Conservation (phyloP, 2,113 vertebrate genomes). For the Amblyornis subalaris region DNA sequence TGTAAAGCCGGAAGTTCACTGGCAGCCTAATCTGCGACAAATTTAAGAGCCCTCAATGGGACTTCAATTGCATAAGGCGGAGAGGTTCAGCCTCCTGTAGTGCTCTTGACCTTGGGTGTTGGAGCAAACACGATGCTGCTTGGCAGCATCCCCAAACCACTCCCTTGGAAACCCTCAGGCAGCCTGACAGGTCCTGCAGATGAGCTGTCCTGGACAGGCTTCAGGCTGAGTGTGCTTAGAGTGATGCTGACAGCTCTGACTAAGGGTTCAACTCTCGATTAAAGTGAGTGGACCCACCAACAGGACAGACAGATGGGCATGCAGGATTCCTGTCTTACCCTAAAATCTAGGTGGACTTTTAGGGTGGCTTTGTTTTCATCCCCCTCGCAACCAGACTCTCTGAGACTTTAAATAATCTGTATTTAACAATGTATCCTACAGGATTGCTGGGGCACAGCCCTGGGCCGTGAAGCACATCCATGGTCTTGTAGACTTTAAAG, state of each 20-base stretch:
- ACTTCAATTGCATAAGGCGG: neutral
- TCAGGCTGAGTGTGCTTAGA: neutral
- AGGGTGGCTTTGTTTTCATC: neutral
- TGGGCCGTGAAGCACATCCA: neutral
- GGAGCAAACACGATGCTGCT: neutral
- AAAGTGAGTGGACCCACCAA: neutral
- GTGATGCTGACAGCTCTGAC: neutral
- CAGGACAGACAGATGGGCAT: rapidly evolving
- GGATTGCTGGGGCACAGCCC: neutral
- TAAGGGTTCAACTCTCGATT: neutral
- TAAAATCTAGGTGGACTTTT: neutral
- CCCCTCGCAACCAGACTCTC: neutral
- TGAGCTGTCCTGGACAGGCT: neutral
- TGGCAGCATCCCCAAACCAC: neutral
- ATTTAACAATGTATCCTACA: neutral
- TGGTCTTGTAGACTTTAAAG: neutral
- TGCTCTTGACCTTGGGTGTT: neutral
- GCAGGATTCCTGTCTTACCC: neutral
- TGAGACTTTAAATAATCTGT: neutral
- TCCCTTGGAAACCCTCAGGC: neutral
- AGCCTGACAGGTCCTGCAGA: neutral
- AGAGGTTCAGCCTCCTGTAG: neutral
- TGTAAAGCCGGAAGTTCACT: neutral
- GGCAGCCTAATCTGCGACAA: neutral
- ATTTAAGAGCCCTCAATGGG: neutral